Base-by-base conservation (phyloP, 2,113 vertebrate species). In the Cacatua alba region DNA sequence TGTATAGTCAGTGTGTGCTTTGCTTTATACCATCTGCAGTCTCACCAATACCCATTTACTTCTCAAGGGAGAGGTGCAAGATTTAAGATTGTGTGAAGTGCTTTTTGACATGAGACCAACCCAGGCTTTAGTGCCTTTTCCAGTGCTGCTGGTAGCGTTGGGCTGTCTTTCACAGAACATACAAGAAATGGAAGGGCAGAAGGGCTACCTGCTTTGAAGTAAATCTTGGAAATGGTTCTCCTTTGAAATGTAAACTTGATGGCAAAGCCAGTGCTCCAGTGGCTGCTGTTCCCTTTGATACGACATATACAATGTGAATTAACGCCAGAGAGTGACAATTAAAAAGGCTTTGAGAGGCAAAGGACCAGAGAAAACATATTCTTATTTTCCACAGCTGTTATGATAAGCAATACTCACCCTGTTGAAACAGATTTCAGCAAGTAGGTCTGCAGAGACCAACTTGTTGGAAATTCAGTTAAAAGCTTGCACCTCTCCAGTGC, bases 161-260 rank as follows among this genome's bases (percentile, higher is more conserved):
- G 20, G n/a, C 7, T 88, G 23, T 44, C 55, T 26, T 75, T 88
- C 72, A 52, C 23, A 62, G 59, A 53, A 18, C 33, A 26, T 19
- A 35, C 0, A 43, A 52, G 44, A 88, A 86, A 68, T 39, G 65
- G 43, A 83, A 79, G 84, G 43, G 44, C 28, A 70, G 6, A 35
- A 51, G 41, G 33, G 13, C 44, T 86, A 44, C 7, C 13, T 65
- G 49, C 69, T 94, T 94, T 95, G 78, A 91, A 77, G 43, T 78
- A 72, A 74, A 48, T 44, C 48, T 11, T 11, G 35, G 77, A 94
- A 95, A 71, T 53, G 19, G 13, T 62, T 88, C 49, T 70, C 17
- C 46, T 92, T 74, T 91, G 85, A 96, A 92, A 92, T 88, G 79
- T 43, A 94, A 96, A 81, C 69, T 10, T 57, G 57, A 6, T 28